Percentiles rank a stretch among this genome's conserved stretches.
These are phyloP conservation scores for Papilio machaon DNA, from an alignment of 1,140 invertebrate species.

Conservation along the genomic window DNA sequence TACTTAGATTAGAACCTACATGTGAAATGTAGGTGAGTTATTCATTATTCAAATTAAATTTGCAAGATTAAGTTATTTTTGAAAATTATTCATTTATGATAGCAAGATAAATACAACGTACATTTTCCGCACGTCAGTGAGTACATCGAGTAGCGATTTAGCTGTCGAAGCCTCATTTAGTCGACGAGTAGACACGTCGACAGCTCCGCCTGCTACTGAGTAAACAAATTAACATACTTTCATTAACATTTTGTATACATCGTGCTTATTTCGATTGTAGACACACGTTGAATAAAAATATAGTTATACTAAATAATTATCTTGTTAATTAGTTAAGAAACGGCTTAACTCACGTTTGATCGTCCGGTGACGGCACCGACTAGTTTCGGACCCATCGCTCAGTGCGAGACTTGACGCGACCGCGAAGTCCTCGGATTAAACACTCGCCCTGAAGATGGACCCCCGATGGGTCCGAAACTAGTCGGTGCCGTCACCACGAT, in stretches of 20 bases:
- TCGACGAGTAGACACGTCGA: neutral
- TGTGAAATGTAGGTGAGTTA: too few relatives aligned
- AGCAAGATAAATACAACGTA: neutral
- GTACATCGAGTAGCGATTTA: neutral
- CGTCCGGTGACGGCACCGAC: too few relatives aligned
- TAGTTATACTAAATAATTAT: neutral
- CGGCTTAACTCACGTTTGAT: too few relatives aligned
- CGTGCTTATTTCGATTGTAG: neutral
- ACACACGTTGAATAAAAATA: neutral
- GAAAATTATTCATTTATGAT: neutral
- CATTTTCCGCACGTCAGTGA: conserved; percentile 9
- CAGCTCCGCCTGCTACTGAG: neutral
- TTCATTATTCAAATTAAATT: neutral
- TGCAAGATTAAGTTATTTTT: neutral
- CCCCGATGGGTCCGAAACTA: too few relatives aligned
- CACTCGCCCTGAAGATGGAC: too few relatives aligned
- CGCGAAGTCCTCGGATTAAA: too few relatives aligned
- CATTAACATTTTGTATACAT: neutral
- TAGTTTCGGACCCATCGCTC: too few relatives aligned
- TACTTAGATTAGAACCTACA: too few relatives aligned
- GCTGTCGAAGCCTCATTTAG: neutral
- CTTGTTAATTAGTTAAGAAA: too few relatives aligned
- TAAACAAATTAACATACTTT: conserved; percentile 8
- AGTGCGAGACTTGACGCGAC: too few relatives aligned
- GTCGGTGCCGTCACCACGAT: too few relatives aligned